Conservation (phyloP, 2,797 vertebrate species). For the Trichosurus vulpecula region DNA sequence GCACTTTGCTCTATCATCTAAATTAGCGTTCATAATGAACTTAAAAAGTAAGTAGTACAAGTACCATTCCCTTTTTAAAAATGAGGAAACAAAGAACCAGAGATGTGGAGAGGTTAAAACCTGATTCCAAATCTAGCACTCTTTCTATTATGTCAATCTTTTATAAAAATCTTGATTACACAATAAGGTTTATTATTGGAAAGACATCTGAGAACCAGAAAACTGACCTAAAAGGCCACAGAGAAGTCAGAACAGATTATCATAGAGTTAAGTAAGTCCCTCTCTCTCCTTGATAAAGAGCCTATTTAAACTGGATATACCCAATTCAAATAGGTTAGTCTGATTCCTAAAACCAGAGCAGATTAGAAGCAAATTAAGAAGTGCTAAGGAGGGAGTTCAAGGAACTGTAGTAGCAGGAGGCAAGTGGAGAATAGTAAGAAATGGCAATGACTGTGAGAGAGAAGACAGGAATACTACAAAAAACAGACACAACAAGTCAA, state of each 20-base stretch:
- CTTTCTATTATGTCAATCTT: background rate
- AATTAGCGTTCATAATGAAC: background rate
- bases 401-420: background rate
- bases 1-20: background rate
- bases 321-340: background rate
- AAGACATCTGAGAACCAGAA: background rate
- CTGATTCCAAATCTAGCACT: background rate
- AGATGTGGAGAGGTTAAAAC: background rate
- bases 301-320: slow-evolving; percentile 29
- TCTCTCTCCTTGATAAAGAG: background rate
- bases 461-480: background rate
- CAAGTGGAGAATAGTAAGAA: background rate
- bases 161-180: background rate
- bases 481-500: background rate
- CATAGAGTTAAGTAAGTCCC: background rate
- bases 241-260: slow-evolving; percentile 12
- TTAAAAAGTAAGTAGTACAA: background rate
- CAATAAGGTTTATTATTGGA: background rate
- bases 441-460: background rate
- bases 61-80: background rate
- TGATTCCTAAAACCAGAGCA: background rate
- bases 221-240: background rate
- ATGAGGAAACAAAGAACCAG: background rate
- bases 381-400: background rate
- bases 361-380: slow-evolving; percentile 13